These are phyloP conservation scores for Athalia cordata DNA, from an alignment of 2,888 invertebrate genomes.

Conservation along the genomic window DNA sequence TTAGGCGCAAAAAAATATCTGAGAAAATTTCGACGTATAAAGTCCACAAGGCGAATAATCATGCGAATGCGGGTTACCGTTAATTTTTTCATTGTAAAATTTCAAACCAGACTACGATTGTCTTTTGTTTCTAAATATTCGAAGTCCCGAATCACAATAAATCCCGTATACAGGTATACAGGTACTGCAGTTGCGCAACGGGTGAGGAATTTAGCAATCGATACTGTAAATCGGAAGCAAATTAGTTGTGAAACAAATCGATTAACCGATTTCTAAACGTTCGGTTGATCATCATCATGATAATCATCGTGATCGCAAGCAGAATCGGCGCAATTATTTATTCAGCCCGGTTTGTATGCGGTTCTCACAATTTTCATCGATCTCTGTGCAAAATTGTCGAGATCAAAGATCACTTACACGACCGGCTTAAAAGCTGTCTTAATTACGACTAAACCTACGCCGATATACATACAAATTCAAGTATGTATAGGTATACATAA, in stretches of 20 bases:
- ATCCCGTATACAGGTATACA: not conserved
- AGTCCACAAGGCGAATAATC: not conserved
- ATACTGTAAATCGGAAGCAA: not conserved
- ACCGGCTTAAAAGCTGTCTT: not conserved
- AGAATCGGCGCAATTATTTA: too few species aligned
- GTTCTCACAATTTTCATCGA: slow-evolving; percentile 32
- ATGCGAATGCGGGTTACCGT: not conserved
- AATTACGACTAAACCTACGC: not conserved
- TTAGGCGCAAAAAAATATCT: not conserved
- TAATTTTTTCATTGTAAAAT: not conserved
- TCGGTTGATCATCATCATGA: not conserved
- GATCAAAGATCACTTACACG: slow-evolving; percentile 32
- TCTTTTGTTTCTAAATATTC: not conserved
- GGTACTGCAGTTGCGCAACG: too few species aligned
- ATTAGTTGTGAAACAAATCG: slow-evolving; percentile 36
- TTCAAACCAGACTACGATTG: not conserved
- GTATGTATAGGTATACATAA: not conserved
- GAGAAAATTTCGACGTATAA: slow-evolving; percentile 1
- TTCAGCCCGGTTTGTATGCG: not conserved
- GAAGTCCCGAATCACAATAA: not conserved
- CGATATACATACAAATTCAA: too few species aligned
- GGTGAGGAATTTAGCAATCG: too few species aligned
- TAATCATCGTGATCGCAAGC: too few species aligned
- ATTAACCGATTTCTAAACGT: slow-evolving; percentile 30
- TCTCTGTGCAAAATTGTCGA: not conserved